Base-by-base conservation (phyloP, 2,113 vertebrate species). In the Tragelaphus strepsiceros region DNA sequence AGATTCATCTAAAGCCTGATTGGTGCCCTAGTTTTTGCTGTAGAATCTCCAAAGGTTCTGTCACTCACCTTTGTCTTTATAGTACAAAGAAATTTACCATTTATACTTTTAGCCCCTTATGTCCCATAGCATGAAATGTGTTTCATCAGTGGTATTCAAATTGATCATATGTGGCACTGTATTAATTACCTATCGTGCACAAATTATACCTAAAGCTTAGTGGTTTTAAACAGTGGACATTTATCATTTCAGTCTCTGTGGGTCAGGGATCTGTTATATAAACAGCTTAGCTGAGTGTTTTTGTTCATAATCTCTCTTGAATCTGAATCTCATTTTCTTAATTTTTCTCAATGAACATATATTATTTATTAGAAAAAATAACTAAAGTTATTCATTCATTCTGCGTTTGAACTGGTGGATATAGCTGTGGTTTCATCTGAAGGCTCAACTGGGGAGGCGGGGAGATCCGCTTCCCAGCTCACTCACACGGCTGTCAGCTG, bases 361-460 rank as follows among this genome's bases (percentile, higher is more conserved):
- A 24, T 74, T 74, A 30, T 15, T 43, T 56, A 86, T 96, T 71
- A 62, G 67, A 35, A 86, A 92, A 94, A 46, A 28, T 43, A 43
- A 54, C 4, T 35, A n/a, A 59, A 74, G 30, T 43, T 58, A 54
- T 26, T 32, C 21, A 46, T 58, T 46, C 46, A 11, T 77, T 43
- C 77, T 90, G 32, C 61, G 39, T 53, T 77, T 5, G 10, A 46
- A 26, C 19, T 10, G 26, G n/a, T n/a, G 28, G 71, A 54, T 24
- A 16, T 32, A 53, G 56, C 49, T 10, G 21, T 35, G 46, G n/a
- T 59, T 43, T 94, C 64, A 49, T 43, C 95, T 13, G 62, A 59
- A 49, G 43, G 61, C 24, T 67, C n/a, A 6, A 0, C 3, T 2
- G 21, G 51, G 21, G 35, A 9, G 3, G 5, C 6, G n/a, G 16